These are phyloP conservation scores for Cladopsammia gracilis DNA, from an alignment of 64 coral and sea anemone species.

Conservation along the genomic window DNA sequence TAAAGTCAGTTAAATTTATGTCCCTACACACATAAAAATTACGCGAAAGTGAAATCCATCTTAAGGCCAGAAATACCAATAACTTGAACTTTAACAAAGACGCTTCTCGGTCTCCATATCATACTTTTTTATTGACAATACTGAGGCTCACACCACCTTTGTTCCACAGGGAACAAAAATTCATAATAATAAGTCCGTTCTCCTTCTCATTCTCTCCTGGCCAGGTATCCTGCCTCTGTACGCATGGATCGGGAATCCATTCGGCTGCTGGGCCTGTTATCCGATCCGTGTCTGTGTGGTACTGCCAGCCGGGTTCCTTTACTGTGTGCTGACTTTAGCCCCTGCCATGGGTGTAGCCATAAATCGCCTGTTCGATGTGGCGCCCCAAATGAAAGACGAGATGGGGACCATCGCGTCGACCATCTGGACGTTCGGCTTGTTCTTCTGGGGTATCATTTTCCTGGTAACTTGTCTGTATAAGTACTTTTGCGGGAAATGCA, in stretches of 20 bases:
- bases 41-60: too few relatives aligned
- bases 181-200: too few relatives aligned
- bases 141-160: too few relatives aligned
- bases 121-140: too few relatives aligned
- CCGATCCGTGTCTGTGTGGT: conserved; percentile 89
- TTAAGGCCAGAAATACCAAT: too few relatives aligned
- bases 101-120: too few relatives aligned
- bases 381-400: conserved; percentile 80
- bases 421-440: conserved; percentile 95
- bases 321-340: conserved; percentile 81
- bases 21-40: too few relatives aligned
- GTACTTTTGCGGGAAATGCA: conserved; percentile 82
- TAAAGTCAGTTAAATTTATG: too few relatives aligned
- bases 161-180: too few relatives aligned
- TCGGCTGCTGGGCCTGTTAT: conserved; percentile 91
- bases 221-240: conserved; percentile 89
- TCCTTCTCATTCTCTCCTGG: neutral
- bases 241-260: conserved; percentile 93
- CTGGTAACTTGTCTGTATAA: conserved; percentile 74
- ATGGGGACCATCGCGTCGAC: conserved; percentile 87
- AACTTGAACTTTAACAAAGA: too few relatives aligned
- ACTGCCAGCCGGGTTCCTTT: conserved; percentile 90
- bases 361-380: conserved; percentile 88
- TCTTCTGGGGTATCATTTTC: conserved; percentile 90
- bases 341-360: conserved; percentile 94